Conservation (phyloP, 2,113 vertebrate species). For the Hiodon alosoides region DNA sequence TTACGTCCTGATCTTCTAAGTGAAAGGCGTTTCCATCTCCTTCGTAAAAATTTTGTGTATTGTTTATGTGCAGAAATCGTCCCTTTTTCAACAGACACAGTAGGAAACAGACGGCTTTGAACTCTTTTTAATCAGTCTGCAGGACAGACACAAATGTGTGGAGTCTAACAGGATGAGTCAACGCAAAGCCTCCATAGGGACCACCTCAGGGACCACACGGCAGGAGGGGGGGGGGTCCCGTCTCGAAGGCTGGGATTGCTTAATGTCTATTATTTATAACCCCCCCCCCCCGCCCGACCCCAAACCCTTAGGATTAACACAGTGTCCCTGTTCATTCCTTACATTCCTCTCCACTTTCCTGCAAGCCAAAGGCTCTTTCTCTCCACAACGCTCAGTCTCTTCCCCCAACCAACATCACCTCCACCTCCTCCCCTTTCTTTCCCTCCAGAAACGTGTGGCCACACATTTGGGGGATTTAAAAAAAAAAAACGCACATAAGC, state of each 20-base stretch:
- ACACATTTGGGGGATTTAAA: constrained; percentile 6
- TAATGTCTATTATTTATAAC: constrained; percentile 49
- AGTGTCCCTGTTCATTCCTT: constrained; percentile 46
- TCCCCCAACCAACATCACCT: constrained; percentile 20
- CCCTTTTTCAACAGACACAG: too few species aligned
- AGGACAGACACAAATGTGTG: too few species aligned
- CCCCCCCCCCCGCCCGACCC: not conserved
- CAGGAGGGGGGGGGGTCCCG: not conserved
- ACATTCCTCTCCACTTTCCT: constrained; percentile 44
- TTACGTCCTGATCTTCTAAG: too few species aligned
- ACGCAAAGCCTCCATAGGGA: too few species aligned
- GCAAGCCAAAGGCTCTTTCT: constrained; percentile 10
- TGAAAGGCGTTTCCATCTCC: too few species aligned
- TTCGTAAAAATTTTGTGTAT: too few species aligned
- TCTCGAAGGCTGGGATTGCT: constrained; percentile 31
- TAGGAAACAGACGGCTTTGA: too few species aligned
- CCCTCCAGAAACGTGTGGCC: not conserved
- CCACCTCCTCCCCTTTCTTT: constrained; percentile 8
- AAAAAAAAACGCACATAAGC: not conserved
- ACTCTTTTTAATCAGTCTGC: too few species aligned
- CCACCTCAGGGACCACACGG: not conserved
- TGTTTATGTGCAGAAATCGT: too few species aligned
- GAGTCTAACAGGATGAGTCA: too few species aligned
- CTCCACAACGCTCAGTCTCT: constrained; percentile 24
- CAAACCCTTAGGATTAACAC: constrained; percentile 43